phyloP scores from a whole-genome alignment of 2,113 vertebrate genomes.

The Heterotilapia buettikoferi region DNA sequence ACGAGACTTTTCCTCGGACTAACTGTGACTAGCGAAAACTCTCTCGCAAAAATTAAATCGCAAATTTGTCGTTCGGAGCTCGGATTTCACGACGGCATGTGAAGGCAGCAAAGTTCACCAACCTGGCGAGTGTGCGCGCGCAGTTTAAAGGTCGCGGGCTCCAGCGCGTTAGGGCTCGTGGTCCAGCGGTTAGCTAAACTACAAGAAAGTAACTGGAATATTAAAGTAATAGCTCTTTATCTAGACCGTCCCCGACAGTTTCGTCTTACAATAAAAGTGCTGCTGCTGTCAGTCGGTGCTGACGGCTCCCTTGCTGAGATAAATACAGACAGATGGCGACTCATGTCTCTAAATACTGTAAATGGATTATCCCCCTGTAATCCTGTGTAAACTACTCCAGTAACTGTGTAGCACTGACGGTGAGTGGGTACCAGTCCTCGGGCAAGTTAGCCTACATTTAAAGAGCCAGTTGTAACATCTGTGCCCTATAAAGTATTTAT shows the following conservation, averaged over 20 bases:
- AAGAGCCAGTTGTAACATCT: background rate
- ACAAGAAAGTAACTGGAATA: background rate
- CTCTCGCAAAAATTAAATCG: background rate
- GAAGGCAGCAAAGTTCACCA: conserved; percentile 23
- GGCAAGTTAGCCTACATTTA: background rate
- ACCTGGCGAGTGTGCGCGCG: conserved; percentile 9
- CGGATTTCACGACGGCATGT: background rate
- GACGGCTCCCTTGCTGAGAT: conserved; percentile 48
- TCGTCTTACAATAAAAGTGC: background rate
- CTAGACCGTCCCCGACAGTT: background rate
- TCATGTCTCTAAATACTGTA: conserved; percentile 71
- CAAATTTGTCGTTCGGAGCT: fast-evolving
- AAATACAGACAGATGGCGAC: conserved; percentile 71
- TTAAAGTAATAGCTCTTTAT: background rate
- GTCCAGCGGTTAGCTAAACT: background rate
- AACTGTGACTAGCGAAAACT: background rate
- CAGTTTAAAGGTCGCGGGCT: conserved; percentile 20
- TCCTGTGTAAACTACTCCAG: conserved; percentile 71
- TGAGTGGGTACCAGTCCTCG: background rate
- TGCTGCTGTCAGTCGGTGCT: conserved; percentile 2
- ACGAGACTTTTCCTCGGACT: background rate
- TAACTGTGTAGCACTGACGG: conserved; percentile 31
- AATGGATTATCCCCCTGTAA: conserved; percentile 72
- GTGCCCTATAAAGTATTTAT: background rate
- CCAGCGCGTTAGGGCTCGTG: background rate